These are phyloP conservation scores for Schizopygopsis pylzovi DNA, from an alignment of 2,797 vertebrate species.

Conservation along the genomic window DNA sequence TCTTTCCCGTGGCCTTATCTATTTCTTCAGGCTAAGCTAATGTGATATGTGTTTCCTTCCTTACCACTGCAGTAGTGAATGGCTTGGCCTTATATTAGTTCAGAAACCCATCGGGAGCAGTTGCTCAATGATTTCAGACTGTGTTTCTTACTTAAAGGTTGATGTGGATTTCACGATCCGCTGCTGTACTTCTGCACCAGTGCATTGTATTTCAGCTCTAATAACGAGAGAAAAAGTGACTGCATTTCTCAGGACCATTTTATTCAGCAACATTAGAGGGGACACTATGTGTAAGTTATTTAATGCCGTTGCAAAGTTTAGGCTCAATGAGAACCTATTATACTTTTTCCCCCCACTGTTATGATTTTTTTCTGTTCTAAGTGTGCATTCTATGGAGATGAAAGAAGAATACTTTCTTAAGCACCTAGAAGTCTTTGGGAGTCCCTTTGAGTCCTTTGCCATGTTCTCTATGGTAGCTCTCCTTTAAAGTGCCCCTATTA, in stretches of 20 bases:
- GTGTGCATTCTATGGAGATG: background rate
- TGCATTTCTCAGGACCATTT: slow-evolving; percentile 16
- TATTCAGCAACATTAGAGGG: background rate
- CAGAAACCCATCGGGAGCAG: slow-evolving; percentile 25
- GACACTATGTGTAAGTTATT: slow-evolving; percentile 18
- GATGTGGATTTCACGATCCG: slow-evolving; percentile 25
- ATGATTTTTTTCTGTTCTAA: background rate
- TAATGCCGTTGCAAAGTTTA: background rate
- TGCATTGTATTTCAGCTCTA: slow-evolving; percentile 27
- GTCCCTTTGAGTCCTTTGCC: background rate
- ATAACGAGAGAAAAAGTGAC: slow-evolving; percentile 18
- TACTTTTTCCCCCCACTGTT: background rate
- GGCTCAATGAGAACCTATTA: background rate
- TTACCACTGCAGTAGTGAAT: slow-evolving; percentile 17
- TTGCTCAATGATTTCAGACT: slow-evolving; percentile 22
- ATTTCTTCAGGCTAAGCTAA: slow-evolving; percentile 37
- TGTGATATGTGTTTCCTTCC: slow-evolving; percentile 16
- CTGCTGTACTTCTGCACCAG: slow-evolving; percentile 22
- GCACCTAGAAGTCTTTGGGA: background rate
- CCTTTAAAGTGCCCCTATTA: background rate
- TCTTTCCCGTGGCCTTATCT: slow-evolving; percentile 38
- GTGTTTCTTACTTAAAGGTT: slow-evolving; percentile 30
- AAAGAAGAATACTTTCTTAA: background rate
- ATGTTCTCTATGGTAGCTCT: background rate
- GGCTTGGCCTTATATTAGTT: slow-evolving; percentile 29